Conservation (phyloP, 2,113 vertebrate genomes). For the Callipepla californica region DNA sequence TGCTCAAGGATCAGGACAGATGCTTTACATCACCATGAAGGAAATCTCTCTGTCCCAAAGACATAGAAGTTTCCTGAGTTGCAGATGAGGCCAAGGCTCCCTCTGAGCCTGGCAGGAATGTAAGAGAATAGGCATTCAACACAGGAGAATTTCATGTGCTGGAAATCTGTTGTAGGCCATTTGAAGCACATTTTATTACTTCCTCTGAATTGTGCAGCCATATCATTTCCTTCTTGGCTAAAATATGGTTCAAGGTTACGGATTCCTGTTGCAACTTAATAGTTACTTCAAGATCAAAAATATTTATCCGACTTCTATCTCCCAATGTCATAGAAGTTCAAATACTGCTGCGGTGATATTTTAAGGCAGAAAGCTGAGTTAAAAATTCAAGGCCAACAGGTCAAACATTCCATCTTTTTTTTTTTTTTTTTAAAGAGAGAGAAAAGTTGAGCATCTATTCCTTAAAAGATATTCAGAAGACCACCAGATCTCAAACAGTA, state of each 20-base stretch:
- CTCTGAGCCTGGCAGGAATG: background rate
- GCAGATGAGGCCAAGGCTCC: background rate
- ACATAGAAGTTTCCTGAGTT: background rate
- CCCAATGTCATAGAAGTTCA: conserved; percentile 30
- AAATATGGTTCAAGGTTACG: background rate
- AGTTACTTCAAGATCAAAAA: conserved; percentile 35
- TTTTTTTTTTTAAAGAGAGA: background rate
- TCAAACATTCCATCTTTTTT: conserved; percentile 23
- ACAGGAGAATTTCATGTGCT: background rate
- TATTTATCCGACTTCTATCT: conserved; percentile 45
- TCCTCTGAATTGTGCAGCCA: background rate
- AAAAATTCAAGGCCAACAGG: conserved; percentile 53
- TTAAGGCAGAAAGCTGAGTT: background rate
- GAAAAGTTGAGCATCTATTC: background rate
- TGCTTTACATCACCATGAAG: conserved; percentile 9
- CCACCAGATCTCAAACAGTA: background rate
- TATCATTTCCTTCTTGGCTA: conserved; percentile 17
- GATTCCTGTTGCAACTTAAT: background rate
- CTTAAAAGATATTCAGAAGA: conserved; percentile 41
- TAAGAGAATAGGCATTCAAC: background rate
- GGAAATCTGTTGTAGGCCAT: background rate
- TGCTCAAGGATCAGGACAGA: background rate
- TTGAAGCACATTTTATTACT: conserved; percentile 12
- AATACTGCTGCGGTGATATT: conserved; percentile 28
- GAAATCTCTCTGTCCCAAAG: conserved; percentile 27